These are phyloP conservation scores for Tretioscincus oriximinensis DNA, from an alignment of 2,113 vertebrate species.

Conservation along the genomic window DNA sequence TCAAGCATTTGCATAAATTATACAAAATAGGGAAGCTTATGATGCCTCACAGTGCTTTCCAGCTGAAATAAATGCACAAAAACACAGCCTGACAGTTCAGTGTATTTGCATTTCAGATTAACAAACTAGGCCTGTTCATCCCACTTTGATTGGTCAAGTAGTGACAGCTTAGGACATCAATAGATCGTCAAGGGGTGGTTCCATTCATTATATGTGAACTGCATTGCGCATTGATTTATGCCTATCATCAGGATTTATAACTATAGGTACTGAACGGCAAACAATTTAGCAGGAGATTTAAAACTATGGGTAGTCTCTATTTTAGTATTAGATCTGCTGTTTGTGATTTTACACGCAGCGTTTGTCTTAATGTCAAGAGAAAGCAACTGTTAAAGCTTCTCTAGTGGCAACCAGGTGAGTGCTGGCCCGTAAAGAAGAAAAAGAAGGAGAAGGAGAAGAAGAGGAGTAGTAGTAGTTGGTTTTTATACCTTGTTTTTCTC, in stretches of 20 bases:
- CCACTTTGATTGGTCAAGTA: slow-evolving; percentile 33
- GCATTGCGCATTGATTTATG: slow-evolving; percentile 25
- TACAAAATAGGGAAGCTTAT: slow-evolving; percentile 45
- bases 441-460: too few species aligned
- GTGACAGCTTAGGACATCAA: slow-evolving; percentile 35
- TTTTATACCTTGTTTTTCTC: too few species aligned
- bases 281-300: slow-evolving; percentile 48
- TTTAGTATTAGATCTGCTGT: slow-evolving; percentile 28
- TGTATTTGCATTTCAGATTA: slow-evolving; percentile 51
- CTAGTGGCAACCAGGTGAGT: background rate
- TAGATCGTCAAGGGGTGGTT: slow-evolving; percentile 11
- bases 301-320: slow-evolving; percentile 18
- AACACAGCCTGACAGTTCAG: slow-evolving; percentile 41
- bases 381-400: background rate
- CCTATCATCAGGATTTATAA: slow-evolving; percentile 39
- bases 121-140: slow-evolving; percentile 23
- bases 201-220: slow-evolving; percentile 21
- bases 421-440: background rate
- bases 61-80: slow-evolving; percentile 51
- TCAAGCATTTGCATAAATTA: slow-evolving; percentile 59
- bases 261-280: slow-evolving; percentile 24
- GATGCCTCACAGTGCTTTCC: slow-evolving; percentile 32
- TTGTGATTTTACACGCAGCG: slow-evolving; percentile 20
- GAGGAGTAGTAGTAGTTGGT: too few species aligned
- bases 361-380: slow-evolving; percentile 39